Percentiles rank a stretch among this genome's conserved stretches.
phyloP scores from a whole-genome alignment of 2,888 invertebrate genomes.

The Megastigmus dorsalis region DNA sequence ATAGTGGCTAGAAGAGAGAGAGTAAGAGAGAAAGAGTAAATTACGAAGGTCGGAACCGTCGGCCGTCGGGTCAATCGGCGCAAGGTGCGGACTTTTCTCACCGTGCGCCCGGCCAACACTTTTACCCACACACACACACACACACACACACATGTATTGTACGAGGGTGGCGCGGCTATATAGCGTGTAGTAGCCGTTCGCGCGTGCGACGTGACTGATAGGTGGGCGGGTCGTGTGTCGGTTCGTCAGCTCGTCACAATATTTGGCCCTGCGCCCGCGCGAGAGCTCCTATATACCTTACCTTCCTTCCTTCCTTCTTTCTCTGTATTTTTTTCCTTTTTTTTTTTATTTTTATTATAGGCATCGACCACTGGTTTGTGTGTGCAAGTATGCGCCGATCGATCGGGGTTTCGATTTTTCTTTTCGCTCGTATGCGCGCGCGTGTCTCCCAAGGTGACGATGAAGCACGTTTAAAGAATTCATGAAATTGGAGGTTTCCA shows the following conservation, averaged over 20 bases:
- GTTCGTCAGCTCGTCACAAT: constrained; percentile 31
- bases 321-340: too few species aligned
- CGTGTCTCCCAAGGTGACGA: too few species aligned
- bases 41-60: background rate
- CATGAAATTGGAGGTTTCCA: too few species aligned
- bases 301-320: background rate
- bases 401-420: too few species aligned
- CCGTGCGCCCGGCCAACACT: background rate
- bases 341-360: too few species aligned
- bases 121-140: too few species aligned
- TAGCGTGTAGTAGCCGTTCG: constrained; percentile 13
- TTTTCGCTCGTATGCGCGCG: too few species aligned
- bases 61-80: background rate
- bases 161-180: background rate
- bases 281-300: background rate
- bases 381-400: too few species aligned
- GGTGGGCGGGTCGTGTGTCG: constrained; percentile 48
- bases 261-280: constrained; percentile 13
- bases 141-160: background rate
- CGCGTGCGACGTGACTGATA: constrained; percentile 38
- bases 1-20: too few species aligned
- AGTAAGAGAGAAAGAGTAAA: background rate
- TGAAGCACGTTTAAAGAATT: too few species aligned
- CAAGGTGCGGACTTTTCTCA: constrained; percentile 35
- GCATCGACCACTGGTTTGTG: too few species aligned